phyloP scores from a whole-genome alignment of 2,797 vertebrate species.

The Acomys russatus region DNA sequence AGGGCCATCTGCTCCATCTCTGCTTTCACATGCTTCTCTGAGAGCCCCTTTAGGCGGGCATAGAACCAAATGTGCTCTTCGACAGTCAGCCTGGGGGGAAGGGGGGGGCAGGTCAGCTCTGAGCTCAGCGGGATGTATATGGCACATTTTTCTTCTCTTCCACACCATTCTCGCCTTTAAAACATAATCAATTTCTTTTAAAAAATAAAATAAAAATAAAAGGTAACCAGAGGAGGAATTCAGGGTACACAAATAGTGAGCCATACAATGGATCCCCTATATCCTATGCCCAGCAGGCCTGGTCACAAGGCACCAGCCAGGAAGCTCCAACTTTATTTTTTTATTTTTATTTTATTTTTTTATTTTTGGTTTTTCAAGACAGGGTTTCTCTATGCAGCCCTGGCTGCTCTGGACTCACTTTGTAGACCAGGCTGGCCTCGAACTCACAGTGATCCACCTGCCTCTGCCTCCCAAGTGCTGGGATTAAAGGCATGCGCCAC shows the following conservation, averaged over 20 bases:
- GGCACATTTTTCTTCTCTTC: neutral
- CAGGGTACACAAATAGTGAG: neutral
- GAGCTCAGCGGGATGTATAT: neutral
- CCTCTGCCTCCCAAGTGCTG: no score
- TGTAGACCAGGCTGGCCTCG: no score
- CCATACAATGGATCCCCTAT: neutral
- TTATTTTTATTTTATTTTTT: no score
- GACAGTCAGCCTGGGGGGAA: constrained; percentile 94
- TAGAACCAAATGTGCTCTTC: constrained; percentile 99
- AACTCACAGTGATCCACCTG: no score
- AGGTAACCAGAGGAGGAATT: neutral
- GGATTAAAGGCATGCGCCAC: no score
- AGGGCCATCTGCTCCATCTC: constrained; percentile 97
- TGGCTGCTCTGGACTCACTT: no score
- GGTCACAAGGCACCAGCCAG: neutral
- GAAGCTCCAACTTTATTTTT: neutral
- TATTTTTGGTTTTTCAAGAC: no score
- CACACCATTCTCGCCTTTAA: neutral
- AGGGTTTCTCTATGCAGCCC: no score
- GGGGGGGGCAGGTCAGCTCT: constrained; percentile 14
- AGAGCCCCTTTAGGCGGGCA: constrained; percentile 95
- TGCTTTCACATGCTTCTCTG: constrained; percentile 94
- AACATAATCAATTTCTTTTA: constrained; percentile 8
- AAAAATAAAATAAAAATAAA: neutral
- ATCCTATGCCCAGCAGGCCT: neutral